Evolutionary conservation across 2,113 vertebrate species (phyloP).

Genomic region (Tapirus terrestris): DNA sequence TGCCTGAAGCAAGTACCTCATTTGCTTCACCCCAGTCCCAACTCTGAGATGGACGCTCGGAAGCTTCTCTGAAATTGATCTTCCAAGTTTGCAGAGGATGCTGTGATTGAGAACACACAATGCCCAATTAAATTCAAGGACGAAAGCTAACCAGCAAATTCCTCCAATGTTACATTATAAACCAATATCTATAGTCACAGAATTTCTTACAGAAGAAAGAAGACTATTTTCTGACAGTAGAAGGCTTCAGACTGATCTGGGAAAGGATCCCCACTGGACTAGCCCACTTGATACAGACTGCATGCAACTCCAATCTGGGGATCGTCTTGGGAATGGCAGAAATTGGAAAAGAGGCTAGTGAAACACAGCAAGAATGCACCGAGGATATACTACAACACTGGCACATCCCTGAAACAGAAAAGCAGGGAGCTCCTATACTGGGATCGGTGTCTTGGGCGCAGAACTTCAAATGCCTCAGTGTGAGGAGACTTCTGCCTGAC

Average conservation of each 20-base stretch:
- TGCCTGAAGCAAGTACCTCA: background rate
- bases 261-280: background rate
- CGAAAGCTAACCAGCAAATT: background rate
- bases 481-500: background rate
- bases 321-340: background rate
- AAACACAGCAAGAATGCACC: background rate
- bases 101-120: background rate
- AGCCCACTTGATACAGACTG: background rate
- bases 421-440: fast-evolving
- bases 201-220: constrained; percentile 6
- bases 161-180: fast-evolving
- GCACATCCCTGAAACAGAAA: background rate
- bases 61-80: background rate
- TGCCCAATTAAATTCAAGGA: background rate
- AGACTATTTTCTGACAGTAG: background rate
- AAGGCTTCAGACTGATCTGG: background rate
- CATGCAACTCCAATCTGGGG: background rate
- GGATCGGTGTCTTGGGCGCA: background rate
- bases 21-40: background rate
- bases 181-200: background rate
- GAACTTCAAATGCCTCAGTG: background rate
- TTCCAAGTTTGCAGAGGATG: background rate
- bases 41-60: background rate
- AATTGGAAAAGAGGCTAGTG: background rate
- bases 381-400: background rate